Base-by-base conservation (phyloP, 2,113 vertebrate species). In the Columba livia region DNA sequence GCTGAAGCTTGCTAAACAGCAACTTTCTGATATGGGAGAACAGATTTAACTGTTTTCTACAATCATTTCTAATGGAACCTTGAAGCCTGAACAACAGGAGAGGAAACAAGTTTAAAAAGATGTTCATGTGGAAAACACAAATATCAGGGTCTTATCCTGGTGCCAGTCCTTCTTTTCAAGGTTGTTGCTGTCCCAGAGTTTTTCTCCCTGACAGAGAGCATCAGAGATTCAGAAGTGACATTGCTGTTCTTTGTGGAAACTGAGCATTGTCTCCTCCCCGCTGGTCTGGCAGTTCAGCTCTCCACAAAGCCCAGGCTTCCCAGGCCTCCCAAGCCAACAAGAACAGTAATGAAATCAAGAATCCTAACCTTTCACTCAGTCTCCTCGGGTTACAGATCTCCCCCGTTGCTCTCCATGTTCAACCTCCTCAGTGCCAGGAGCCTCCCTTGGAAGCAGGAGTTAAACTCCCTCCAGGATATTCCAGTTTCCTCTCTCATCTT, bases 401-500 rank as follows among this genome's bases (percentile, higher is more conserved):
- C 64, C 29, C 40, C 38, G 47, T 25, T 61, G 25, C 50, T 72
- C 57, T 75, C 53, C 15, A 1, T 1, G 28, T 31, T 87, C 7
- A 2, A 18, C 21, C 57, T 89, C 36, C 89, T 79, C 71, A 2
- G 12, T 58, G 57, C 48, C 82, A 66, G 5, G 2, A 40, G 77
- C 40, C 51, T 77, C 47, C 26, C 62, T 66, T 66, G 13, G 31
- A 62, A 65, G 85, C 79, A 88, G 78, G 40, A 79, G 40, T 62
- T 73, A 40, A 88, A 51, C 31, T 79, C 89, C 78, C 19, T 10
- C 53, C 77, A 75, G 85, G 72, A 69, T 78, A 74, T 78, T 85
- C 72, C 85, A 80, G 47, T 48, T 82, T 94, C 72, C 79, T 70
- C 85, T 80, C 65, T 74, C 44, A 48, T 88, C 65, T 91, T 25